Evolutionary conservation across 2,113 vertebrate species (phyloP).

Genomic region (Melierax canorus): DNA sequence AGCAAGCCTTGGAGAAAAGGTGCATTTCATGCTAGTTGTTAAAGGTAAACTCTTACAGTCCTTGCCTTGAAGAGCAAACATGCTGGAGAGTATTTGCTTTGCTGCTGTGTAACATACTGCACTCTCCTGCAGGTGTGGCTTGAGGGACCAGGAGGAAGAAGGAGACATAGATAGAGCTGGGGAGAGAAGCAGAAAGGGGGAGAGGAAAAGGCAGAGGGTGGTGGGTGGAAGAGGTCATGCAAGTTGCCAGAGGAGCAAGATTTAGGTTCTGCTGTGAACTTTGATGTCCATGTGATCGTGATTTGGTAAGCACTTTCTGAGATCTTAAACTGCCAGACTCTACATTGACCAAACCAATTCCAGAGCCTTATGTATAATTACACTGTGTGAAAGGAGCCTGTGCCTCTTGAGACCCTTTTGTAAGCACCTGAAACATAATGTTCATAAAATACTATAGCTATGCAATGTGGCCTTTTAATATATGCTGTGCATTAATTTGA

Average conservation of each 20-base stretch:
- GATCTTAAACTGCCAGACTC: background rate
- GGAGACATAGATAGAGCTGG: background rate
- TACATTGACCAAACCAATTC: background rate
- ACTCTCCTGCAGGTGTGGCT: background rate
- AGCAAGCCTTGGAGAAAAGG: background rate
- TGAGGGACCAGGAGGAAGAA: background rate
- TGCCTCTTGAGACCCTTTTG: background rate
- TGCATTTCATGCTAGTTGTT: background rate
- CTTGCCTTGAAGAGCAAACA: background rate
- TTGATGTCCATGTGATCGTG: background rate
- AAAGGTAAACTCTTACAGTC: background rate
- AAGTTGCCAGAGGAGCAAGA: background rate
- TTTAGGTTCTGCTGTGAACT: background rate
- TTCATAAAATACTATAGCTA: background rate
- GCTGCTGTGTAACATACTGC: accelerated
- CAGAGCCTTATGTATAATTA: background rate
- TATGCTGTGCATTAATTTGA: background rate
- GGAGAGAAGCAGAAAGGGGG: background rate
- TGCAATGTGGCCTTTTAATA: background rate
- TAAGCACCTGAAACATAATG: background rate
- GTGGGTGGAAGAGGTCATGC: background rate
- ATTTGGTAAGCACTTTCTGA: background rate
- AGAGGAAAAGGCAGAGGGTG: background rate
- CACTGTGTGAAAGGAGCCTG: background rate
- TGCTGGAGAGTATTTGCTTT: background rate